Base-by-base conservation (phyloP, 2,797 vertebrate genomes). In the Cryptoprocta ferox region DNA sequence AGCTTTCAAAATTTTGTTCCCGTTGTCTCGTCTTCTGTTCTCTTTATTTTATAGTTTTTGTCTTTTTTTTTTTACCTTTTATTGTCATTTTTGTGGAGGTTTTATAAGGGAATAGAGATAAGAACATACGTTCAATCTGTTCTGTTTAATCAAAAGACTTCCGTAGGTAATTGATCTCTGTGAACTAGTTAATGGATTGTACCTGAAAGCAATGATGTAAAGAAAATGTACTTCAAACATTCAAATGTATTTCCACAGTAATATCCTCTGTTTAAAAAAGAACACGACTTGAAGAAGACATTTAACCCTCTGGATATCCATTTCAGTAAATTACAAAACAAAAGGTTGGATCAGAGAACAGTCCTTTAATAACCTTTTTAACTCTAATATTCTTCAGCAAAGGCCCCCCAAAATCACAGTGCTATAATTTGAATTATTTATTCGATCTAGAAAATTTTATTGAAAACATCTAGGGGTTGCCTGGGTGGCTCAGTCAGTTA, bases 261-360 rank as follows among this genome's bases (percentile, higher is more conserved):
- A 81, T 42, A 82, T 1, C 24, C 24, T 80, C 48, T 92, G 26
- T 85, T 92, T 71, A 45, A 85, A 80, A 28, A 78, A 70, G 24
- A 80, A 81, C 76, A 83, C 3, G 71, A 73, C 28, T 82, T 75
- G 65, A 76, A 24, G 6, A 91, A 87, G 71, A 50, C 4, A 85
- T 24, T 75, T 24, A 83, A 66, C 28, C 6, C 14, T 66, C 28
- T 86, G 66, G 28, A 80, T 80, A 73, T 94, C 71, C 56, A 66
- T 61, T 84, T 79, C 19, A 71, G 42, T 63, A 86, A 89, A 53
- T 89, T 89, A 61, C 37, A 61, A 88, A 95, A 80, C n/a, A 73
- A 82, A 90, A 87, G 28, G 78, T 12, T 68, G 81, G 18, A 89
- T 73, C 28, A 87, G 42, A 90, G 24, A 89, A 89, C 12, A 65